These are phyloP conservation scores for Corythucha ciliata DNA, from an alignment of 2,888 invertebrate genomes.

Conservation along the genomic window DNA sequence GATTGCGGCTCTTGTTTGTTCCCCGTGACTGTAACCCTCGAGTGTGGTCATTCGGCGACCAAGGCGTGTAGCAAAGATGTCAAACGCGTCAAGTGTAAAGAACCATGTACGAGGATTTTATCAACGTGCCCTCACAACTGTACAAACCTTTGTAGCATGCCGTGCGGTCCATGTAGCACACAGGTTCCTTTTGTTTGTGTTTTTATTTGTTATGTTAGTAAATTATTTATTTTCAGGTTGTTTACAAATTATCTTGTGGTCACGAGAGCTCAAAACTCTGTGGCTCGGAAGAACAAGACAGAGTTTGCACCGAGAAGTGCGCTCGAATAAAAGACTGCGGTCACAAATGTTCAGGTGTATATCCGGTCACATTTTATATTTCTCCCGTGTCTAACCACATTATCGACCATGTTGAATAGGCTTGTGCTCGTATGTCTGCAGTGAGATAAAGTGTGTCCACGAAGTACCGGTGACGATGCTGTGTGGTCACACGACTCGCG, in stretches of 20 bases:
- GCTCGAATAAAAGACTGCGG: slow-evolving; percentile 9
- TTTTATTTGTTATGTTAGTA: no score
- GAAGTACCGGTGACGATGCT: not conserved
- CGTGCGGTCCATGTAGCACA: no score
- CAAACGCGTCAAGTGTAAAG: slow-evolving; percentile 42
- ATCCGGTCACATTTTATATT: not conserved
- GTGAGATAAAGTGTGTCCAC: not conserved
- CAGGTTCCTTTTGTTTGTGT: no score
- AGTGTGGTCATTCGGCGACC: slow-evolving; percentile 44
- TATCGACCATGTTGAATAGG: no score
- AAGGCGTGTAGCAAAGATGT: slow-evolving; percentile 44
- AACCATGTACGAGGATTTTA: slow-evolving; percentile 44
- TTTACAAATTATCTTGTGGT: slow-evolving; percentile 5
- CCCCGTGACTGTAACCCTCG: slow-evolving; percentile 44
- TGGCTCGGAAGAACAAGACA: no score
- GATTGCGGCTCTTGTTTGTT: slow-evolving; percentile 45
- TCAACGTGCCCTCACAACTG: no score
- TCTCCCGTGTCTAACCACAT: not conserved
- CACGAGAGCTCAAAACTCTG: slow-evolving; percentile 12
- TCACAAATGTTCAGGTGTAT: slow-evolving; percentile 13
- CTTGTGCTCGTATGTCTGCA: slow-evolving; percentile 1
- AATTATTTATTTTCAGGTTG: no score
- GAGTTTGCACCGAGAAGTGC: no score
- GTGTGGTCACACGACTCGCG: slow-evolving; percentile 7
- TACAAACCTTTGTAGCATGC: no score